Evolutionary conservation across 2,797 vertebrate species (phyloP), one percentile per base, ranked within the genome.

Genomic region (Pithecia hirsuta): DNA sequence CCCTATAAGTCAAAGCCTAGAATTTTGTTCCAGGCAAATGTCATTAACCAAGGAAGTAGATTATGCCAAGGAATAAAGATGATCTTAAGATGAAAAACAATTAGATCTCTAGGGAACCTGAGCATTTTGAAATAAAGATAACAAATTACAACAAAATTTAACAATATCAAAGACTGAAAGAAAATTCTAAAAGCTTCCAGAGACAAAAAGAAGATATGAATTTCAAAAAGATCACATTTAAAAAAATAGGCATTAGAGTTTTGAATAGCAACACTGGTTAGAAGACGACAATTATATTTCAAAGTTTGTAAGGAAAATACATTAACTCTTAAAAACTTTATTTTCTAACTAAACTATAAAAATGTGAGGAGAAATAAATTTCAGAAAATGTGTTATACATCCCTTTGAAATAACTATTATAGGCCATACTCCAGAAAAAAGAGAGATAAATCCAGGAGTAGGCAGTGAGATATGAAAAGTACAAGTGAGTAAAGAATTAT

Each of bases 141-240:
- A 75, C n/a, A 79, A 82, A 93, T 24, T 80, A 84, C 59, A 78
- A 79, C 4, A 93, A 59, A 78, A 57, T n/a, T 82, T 76, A 82
- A 87, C 55, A 82, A 72, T 48, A 83, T 83, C 26, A 95, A 93
- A 82, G 20, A 78, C 28, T 61, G 7, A 93, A 22, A 89, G 57
- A 95, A 95, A 91, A 61, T 64, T 87, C 30, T 87, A 72, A 94
- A 90, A 61, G 17, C 15, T 95, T 86, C 39, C 30, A 90, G 75
- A 44, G 36, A 26, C 7, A 33, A 75, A 82, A 52, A 24, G 28
- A 86, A 79, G 33, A 59, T 76, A 59, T 48, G 33, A 81, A 80
- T 57, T 24, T 82, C 4, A 50, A 92, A 94, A 78, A 33, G 28
- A 81, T 46, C 12, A 70, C 4, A 20, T 64, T 26, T 72, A 67